Evolutionary conservation across 2,888 invertebrate genomes (phyloP).

Genomic region (Tetragonula carbonaria): DNA sequence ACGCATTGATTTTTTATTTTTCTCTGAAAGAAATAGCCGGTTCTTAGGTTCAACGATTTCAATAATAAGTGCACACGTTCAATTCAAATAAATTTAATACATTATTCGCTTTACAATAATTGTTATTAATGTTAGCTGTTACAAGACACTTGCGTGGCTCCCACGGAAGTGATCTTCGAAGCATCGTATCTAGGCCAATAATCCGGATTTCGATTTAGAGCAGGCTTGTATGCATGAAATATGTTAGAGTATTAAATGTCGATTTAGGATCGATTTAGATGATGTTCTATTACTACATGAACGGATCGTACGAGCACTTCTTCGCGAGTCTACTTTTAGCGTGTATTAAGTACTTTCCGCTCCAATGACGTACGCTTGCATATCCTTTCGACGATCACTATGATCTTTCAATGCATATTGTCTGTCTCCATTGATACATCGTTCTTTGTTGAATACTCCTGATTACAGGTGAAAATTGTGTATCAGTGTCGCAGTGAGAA

Average conservation of each 20-base stretch:
- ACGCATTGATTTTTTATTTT: not conserved
- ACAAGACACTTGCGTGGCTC: not conserved
- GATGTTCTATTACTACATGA: not conserved
- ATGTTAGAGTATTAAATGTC: constrained; percentile 23
- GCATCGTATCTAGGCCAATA: constrained; percentile 26
- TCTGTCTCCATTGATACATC: too few relatives aligned
- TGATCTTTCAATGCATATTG: not conserved
- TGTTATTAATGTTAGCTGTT: not conserved
- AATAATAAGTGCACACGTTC: not conserved
- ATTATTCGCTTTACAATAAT: not conserved
- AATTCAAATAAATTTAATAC: accelerated
- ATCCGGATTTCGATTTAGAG: constrained; percentile 36
- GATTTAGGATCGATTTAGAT: constrained; percentile 6
- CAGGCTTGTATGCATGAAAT: not conserved
- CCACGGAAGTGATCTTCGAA: not conserved
- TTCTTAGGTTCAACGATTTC: too few relatives aligned
- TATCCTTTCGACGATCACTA: not conserved
- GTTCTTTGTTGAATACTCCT: not conserved
- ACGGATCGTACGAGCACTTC: not conserved
- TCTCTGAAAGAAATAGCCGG: not conserved
- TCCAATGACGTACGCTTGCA: constrained; percentile 15
- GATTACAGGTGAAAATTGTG: not conserved
- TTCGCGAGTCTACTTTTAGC: not conserved
- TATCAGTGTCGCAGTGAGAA: not conserved
- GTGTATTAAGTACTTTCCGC: constrained; percentile 38